These are phyloP conservation scores for Unio pictorum DNA, from an alignment of 2,888 invertebrate genomes.

Conservation along the genomic window DNA sequence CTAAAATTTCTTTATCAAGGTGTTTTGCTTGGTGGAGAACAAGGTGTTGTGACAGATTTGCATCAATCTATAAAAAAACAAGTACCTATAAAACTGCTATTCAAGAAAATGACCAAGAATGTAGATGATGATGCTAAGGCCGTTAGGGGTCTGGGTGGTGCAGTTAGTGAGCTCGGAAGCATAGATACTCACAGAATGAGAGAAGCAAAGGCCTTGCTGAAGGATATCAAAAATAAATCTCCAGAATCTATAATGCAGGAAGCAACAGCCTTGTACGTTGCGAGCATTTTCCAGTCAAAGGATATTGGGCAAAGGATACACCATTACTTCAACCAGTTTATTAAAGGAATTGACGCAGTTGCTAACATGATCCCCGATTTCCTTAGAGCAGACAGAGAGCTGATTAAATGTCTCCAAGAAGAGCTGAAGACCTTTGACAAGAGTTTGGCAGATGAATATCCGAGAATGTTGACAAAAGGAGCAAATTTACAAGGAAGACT, in stretches of 20 bases:
- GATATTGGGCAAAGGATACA: conserved; percentile 36
- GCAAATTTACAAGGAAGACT: conserved; percentile 43
- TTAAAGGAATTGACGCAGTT: conserved; percentile 48
- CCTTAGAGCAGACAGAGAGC: conserved; percentile 52
- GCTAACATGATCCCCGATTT: conserved; percentile 58
- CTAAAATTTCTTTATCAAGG: conserved; percentile 23
- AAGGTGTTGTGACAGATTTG: conserved; percentile 39
- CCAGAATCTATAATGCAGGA: conserved; percentile 43
- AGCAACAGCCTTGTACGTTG: conserved; percentile 39
- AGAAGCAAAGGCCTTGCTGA: conserved; percentile 43
- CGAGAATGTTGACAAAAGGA: conserved; percentile 31
- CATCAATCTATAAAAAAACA: conserved; percentile 53
- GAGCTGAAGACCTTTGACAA: conserved; percentile 40
- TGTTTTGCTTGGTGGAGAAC: conserved; percentile 49
- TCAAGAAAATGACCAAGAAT: conserved; percentile 37
- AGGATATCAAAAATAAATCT: conserved; percentile 32
- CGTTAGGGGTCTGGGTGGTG: conserved; percentile 48
- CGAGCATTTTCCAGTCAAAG: conserved; percentile 39
- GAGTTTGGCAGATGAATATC: conserved; percentile 43
- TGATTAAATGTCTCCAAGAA: conserved; percentile 47
- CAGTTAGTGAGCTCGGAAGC: conserved; percentile 39
- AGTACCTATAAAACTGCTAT: conserved; percentile 44
- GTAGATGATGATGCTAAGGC: conserved; percentile 27
- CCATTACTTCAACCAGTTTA: conserved; percentile 50
- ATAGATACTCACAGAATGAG: conserved; percentile 34